Conservation (phyloP, 2,888 invertebrate species). For the Agrochola lychnidis region DNA sequence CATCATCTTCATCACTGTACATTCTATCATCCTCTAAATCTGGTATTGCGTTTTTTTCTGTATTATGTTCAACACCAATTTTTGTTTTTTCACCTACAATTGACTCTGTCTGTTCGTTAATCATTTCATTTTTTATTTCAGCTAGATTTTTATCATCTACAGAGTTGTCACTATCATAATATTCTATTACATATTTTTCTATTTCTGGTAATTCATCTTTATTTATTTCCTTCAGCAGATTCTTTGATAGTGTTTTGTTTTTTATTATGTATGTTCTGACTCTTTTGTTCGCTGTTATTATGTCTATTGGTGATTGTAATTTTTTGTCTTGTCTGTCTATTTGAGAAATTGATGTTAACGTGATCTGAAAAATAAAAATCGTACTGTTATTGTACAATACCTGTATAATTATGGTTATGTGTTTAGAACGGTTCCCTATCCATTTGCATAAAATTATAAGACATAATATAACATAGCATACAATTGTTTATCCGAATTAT, state of each 20-base stretch:
- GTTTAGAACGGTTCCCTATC: too few relatives aligned
- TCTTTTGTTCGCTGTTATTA: conserved; percentile 35
- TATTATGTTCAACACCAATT: not conserved
- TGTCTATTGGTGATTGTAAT: conserved; percentile 42
- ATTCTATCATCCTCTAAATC: conserved; percentile 14
- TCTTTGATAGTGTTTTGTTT: conserved; percentile 6
- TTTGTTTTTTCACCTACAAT: not conserved
- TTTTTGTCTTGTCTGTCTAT: conserved; percentile 35
- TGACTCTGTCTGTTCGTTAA: not conserved
- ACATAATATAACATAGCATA: too few relatives aligned
- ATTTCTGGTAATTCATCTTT: conserved; percentile 17
- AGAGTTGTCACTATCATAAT: conserved; percentile 38
- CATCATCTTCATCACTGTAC: conserved; percentile 17
- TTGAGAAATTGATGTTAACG: conserved; percentile 48
- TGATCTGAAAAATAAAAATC: conserved; percentile 42
- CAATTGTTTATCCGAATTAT: too few relatives aligned
- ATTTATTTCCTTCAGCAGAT: not conserved
- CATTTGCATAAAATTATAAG: too few relatives aligned
- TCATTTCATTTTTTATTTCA: conserved; percentile 42
- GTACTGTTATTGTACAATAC: not conserved
- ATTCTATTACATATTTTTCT: conserved; percentile 16
- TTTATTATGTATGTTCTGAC: conserved; percentile 42
- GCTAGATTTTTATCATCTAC: conserved; percentile 29
- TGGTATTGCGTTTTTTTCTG: conserved; percentile 4
- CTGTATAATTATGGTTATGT: not conserved